Percentiles rank a stretch among this genome's conserved stretches.
These are phyloP conservation scores for Telmatherina bonti DNA, from an alignment of 2,797 vertebrate genomes.

Conservation along the genomic window DNA sequence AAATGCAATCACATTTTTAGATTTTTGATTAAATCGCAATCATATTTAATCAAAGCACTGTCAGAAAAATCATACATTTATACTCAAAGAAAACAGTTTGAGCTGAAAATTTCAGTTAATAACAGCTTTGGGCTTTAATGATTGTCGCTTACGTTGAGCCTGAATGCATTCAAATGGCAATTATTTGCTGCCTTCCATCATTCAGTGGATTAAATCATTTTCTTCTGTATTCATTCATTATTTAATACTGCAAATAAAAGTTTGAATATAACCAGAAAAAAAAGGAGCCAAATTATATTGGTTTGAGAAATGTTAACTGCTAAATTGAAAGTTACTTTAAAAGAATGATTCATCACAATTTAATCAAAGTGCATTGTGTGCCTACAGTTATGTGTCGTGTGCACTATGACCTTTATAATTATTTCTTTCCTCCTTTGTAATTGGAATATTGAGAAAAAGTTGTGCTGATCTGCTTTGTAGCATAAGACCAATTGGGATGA, in stretches of 20 bases:
- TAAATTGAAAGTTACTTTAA: conserved; percentile 3
- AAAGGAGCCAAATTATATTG: conserved; percentile 37
- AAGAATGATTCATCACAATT: conserved; percentile 16
- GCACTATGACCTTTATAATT: not conserved
- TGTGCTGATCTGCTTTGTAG: not conserved
- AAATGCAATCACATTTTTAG: too few species aligned
- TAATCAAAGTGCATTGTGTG: not conserved
- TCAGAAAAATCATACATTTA: too few species aligned
- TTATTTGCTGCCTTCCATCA: conserved; percentile 52
- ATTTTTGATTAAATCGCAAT: too few species aligned
- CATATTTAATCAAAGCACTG: too few species aligned
- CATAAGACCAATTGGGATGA: not conserved
- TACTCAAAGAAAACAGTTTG: not conserved
- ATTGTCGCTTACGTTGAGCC: conserved; percentile 47
- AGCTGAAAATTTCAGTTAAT: conserved; percentile 41
- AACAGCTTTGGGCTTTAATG: conserved; percentile 40
- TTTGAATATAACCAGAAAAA: conserved; percentile 36
- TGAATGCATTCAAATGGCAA: conserved; percentile 52
- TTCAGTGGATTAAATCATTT: conserved; percentile 59
- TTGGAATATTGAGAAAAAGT: conserved; percentile 13
- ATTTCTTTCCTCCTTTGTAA: not conserved
- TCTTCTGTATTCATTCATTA: conserved; percentile 46
- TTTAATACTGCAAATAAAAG: conserved; percentile 46
- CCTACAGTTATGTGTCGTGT: not conserved
- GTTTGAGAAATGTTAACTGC: conserved; percentile 5